Evolutionary conservation across 2,888 invertebrate genomes (phyloP), one percentile per base, ranked within the genome.

Genomic region (Pachydiplax longipennis): DNA sequence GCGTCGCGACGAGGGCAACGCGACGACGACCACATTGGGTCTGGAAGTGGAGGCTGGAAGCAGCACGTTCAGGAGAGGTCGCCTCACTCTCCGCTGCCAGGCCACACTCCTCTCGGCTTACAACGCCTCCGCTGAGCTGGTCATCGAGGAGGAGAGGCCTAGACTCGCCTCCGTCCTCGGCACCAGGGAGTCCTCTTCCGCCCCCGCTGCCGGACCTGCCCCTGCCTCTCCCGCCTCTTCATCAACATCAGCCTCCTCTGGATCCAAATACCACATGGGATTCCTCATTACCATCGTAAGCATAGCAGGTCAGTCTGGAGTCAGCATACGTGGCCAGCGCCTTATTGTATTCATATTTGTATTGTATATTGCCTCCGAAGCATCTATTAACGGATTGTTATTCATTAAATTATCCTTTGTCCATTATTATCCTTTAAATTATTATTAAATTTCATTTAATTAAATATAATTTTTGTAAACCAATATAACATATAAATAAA

Each of bases 81-180:
- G 95, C 93, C 95, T 96, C 91, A 95, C 95, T 91, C 94, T 97
- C 92, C 95, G 95, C 92, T 97, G 97, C 94, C 95, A 96, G 92
- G 96, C 96, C 91, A 95, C 95, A 92, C 95, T 97, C 93, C 96
- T 96, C 94, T 95, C 96, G 93, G 94, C 96, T 92, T 96, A 97
- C 94, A 95, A 95, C 92, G 95, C 95, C 92, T 95, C 95, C 92
- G 95, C 95, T 91, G 96, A 96, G 93, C 94, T 96, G 92, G 94
- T 95, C 92, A 95, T 97, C 93, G 96, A 96, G 93, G 97, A 97
- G 94, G 97, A 97, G 94, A 96, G 96, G 93, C 97, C 97, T 91
- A 95, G 96, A 94, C 96, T 97, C 92, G 97, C 97, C 91, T 96
- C 97, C 91, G 97, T 97, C 92, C 94, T 97, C 92, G 96, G 96